Evolutionary conservation across 2,888 invertebrate genomes (phyloP).

Genomic region (Nephrotoma appendiculata): DNA sequence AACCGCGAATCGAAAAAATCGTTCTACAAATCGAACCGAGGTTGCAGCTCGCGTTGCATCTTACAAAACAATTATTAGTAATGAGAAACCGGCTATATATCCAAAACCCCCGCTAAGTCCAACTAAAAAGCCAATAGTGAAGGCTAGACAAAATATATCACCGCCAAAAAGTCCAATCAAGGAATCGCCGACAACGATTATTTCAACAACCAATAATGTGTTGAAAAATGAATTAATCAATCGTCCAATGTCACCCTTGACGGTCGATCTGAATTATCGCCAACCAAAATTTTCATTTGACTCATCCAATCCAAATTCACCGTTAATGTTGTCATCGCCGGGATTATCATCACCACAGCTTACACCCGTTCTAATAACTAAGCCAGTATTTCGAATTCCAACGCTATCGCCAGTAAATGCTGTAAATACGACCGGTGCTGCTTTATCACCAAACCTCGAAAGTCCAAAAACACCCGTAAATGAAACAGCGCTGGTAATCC

Average conservation of each 20-base stretch:
- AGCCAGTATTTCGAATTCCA: conserved; percentile 17
- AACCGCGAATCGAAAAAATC: conserved; percentile 39
- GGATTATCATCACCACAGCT: conserved; percentile 2
- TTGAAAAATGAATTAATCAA: neutral
- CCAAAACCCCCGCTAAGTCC: conserved; percentile 34
- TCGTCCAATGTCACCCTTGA: conserved; percentile 3
- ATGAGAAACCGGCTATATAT: conserved; percentile 37
- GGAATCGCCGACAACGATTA: neutral
- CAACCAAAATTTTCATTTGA: neutral
- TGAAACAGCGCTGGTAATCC: conserved; percentile 34
- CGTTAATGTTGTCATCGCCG: conserved; percentile 8
- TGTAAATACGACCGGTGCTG: neutral
- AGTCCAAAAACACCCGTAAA: conserved; percentile 18
- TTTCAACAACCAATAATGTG: neutral
- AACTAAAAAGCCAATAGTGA: conserved; percentile 14
- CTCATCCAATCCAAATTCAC: neutral
- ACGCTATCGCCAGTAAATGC: conserved; percentile 18
- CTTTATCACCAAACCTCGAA: conserved; percentile 8
- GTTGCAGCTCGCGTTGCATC: conserved; percentile 49
- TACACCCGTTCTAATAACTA: conserved; percentile 14
- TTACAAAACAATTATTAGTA: conserved; percentile 46
- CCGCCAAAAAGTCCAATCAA: conserved; percentile 10
- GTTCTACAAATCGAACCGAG: conserved; percentile 33
- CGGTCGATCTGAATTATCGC: neutral
- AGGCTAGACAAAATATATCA: conserved; percentile 13